These are phyloP conservation scores for Leptonema lineaticorne DNA, from an alignment of 1,140 invertebrate species.

Conservation along the genomic window DNA sequence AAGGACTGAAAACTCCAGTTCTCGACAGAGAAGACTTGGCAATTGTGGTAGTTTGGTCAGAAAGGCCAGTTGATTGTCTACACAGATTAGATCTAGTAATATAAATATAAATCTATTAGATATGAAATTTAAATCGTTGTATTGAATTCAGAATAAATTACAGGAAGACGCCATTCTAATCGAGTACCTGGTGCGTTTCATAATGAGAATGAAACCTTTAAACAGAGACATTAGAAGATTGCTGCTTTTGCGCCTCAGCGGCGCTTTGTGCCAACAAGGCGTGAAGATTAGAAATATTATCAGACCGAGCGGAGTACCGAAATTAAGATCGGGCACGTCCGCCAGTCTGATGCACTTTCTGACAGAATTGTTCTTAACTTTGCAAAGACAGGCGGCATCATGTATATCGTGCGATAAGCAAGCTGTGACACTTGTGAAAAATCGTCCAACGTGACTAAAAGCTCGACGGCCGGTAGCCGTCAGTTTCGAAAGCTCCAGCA, in stretches of 20 bases:
- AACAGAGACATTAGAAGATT: constrained; percentile 58
- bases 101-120: not conserved
- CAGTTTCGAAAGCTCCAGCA: not conserved
- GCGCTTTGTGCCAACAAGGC: constrained; percentile 66
- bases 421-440: not conserved
- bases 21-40: constrained; percentile 68
- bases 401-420: constrained; percentile 22
- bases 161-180: constrained; percentile 66
- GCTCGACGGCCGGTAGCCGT: not conserved
- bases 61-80: constrained; percentile 62
- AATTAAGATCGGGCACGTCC: constrained; percentile 33
- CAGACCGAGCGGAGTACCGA: constrained; percentile 50
- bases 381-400: constrained; percentile 3
- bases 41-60: constrained; percentile 63
- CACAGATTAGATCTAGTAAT: constrained; percentile 63
- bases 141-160: constrained; percentile 38
- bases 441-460: constrained; percentile 4
- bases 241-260: constrained; percentile 63
- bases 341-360: constrained; percentile 43
- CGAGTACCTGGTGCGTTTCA: constrained; percentile 73
- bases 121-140: not conserved
- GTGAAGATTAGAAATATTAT: constrained; percentile 57
- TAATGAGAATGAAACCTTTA: constrained; percentile 65
- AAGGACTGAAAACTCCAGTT: constrained; percentile 67
- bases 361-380: constrained; percentile 6